Evolutionary conservation across 2,888 invertebrate genomes (phyloP).

Genomic region (Drosophila merina): DNA sequence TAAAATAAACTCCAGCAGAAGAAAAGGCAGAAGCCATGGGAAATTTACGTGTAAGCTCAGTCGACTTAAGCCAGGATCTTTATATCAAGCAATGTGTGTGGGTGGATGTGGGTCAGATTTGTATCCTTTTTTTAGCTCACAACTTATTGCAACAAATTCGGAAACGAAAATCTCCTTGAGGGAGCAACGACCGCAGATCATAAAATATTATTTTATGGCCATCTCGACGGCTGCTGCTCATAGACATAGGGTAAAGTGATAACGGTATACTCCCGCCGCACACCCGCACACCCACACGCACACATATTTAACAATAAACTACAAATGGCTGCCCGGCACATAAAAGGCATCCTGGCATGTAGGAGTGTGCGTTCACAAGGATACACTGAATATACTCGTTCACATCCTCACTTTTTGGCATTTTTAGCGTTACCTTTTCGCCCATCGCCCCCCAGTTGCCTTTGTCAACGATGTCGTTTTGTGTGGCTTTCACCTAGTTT

Average conservation of each 20-base stretch:
- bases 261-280: slow-evolving; percentile 37
- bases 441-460: slow-evolving; percentile 19
- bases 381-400: slow-evolving; percentile 32
- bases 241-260: slow-evolving; percentile 45
- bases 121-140: slow-evolving; percentile 9
- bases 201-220: slow-evolving; percentile 66
- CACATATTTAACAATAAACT: slow-evolving; percentile 51
- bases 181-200: slow-evolving; percentile 46
- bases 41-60: slow-evolving; percentile 42
- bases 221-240: slow-evolving; percentile 41
- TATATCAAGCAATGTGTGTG: slow-evolving; percentile 19
- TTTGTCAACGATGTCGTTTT: slow-evolving; percentile 54
- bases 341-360: slow-evolving; percentile 52
- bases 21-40: not conserved
- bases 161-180: slow-evolving; percentile 26
- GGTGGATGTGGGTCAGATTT: slow-evolving; percentile 35
- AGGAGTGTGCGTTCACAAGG: slow-evolving; percentile 14
- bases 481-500: slow-evolving; percentile 63
- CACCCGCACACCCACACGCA: slow-evolving; percentile 7
- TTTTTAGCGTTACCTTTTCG: slow-evolving; percentile 56
- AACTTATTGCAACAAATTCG: slow-evolving; percentile 44
- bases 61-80: slow-evolving; percentile 44
- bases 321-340: slow-evolving; percentile 63
- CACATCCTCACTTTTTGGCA: slow-evolving; percentile 51
- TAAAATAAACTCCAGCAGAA: slow-evolving; percentile 27